Base-by-base conservation (phyloP, 2,888 invertebrate genomes). In the Scaptomyza cyrtandrae region DNA sequence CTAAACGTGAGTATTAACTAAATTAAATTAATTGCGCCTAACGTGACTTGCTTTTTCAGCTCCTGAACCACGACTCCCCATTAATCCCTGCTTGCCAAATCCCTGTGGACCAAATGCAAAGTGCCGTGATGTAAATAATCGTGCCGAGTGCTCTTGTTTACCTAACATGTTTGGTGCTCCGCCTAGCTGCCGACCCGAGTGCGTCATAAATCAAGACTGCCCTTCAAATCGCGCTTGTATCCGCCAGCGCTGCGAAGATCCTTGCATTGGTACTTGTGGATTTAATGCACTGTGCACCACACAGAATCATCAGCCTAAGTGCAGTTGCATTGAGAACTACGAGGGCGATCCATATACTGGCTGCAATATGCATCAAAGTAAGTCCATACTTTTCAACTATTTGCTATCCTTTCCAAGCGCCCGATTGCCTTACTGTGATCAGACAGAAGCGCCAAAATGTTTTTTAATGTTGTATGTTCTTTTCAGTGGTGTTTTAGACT, bases 271-370 rank as follows among this genome's bases (percentile, higher is more conserved):
- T 55, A 95, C 95, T 54, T 96, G 96, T 85, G 96, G 96, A 52
- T 93, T 93, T 56, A 95, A 96, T 90, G 95, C 96, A 9, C 92
- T 94, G 67, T 97, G 96, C 89, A 93, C 91, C 80, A 94, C 95
- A 43, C 94, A 95, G 53, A 95, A 95, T 90, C 96, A 96, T 89
- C 93, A 94, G 64, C 96, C 96, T 4, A 93, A 95, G 78, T 96
- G 96, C 91, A 94, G 94, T 71, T 97, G 96, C 89, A 93, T 95
- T 71, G 93, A 93, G 46, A 95, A 94, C 66, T 95, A 94, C 83
- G 95, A 95, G 55, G 97, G 97, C 82, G 96, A 97, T 93, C 96
- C 97, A 33, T 96, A 96, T 91, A 94, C 95, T 6, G 95, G 95
- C 88, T 97, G 96, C 90, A 94, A 94, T 81, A 91, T 93, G 80